Percentiles rank a stretch among this genome's conserved stretches.
Evolutionary conservation across 1,140 invertebrate genomes (phyloP).

Genomic region (Epicauta chinensis): DNA sequence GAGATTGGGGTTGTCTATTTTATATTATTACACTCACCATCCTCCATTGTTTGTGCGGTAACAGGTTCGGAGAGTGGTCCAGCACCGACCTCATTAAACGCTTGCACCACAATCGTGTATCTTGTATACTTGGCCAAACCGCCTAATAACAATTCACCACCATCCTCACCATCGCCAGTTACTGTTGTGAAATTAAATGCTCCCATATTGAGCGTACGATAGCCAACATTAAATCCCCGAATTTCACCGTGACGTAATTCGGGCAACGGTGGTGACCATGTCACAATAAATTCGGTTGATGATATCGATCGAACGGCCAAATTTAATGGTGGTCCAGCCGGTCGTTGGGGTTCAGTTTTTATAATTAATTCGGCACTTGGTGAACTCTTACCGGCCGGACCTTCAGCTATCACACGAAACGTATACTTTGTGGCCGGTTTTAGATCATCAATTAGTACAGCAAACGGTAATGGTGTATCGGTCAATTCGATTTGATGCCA

Average conservation of each 20-base stretch:
- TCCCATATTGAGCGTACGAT: conserved; percentile 40
- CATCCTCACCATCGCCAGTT: conserved; percentile 61
- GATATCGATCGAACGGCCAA: conserved; percentile 64
- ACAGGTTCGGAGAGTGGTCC: conserved; percentile 72
- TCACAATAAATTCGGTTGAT: conserved; percentile 69
- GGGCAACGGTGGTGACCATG: conserved; percentile 64
- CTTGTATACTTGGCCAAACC: conserved; percentile 70
- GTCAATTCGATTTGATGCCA: conserved; percentile 63
- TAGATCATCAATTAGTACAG: conserved; percentile 60
- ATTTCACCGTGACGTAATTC: conserved; percentile 68
- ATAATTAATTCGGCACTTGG: conserved; percentile 64
- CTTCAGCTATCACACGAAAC: conserved; percentile 69
- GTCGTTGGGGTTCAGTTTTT: conserved; percentile 69
- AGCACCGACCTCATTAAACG: conserved; percentile 78
- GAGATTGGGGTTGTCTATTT: not conserved
- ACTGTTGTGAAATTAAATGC: conserved; percentile 63
- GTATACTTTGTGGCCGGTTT: conserved; percentile 73
- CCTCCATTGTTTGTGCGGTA: conserved; percentile 72
- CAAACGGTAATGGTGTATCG: conserved; percentile 53
- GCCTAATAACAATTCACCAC: conserved; percentile 56
- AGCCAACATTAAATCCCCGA: conserved; percentile 60
- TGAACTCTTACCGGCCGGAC: conserved; percentile 63
- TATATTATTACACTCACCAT: conserved; percentile 59
- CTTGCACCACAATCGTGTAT: conserved; percentile 75
- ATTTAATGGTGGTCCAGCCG: conserved; percentile 66